Base-by-base conservation (phyloP, 2,797 vertebrate genomes). In the Peromyscus eremicus region DNA sequence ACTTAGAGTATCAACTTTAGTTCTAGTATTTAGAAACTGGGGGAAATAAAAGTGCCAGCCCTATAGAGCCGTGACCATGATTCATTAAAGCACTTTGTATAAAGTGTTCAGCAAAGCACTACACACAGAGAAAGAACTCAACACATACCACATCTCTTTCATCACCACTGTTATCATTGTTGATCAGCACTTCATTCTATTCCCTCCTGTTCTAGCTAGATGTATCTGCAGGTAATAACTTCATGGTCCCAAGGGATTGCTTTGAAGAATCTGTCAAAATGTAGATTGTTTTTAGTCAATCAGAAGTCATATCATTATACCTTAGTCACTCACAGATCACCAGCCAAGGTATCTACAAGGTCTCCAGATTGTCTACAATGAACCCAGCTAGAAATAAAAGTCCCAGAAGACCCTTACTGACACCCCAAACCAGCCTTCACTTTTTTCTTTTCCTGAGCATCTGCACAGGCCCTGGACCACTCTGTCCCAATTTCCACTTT, bases 171-270 rank as follows among this genome's bases (percentile, higher is more conserved):
- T 76, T 89, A 73, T 40, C 29, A 68, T 73, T 92, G 82, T 84
- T 93, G 68, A 96, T 95, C 77, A 92, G 55, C n/a, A 12, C 80
- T 96, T 92, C 70, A 76, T 85, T 97, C 49, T 49, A 91, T 93
- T 93, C 83, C 40, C 37, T 96, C 76, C 76, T 88, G 29, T 40
- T 95, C 92, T 71, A 12, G 3, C 77, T 76, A 34, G 12, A 93
- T 77, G 17, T 57, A 92, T 70, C 73, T 95, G 23, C n/a, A 91
- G 0, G 34, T 68, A 82, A 97, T 73, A 77, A 71, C 71, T 92
- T 88, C 60, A 55, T 62, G 49, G 25, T 89, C 32, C 29, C 80
- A 23, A 46, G 25, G 27, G 11, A 75, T 83, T 92, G 79, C 90
- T 88, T 91, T 62, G 95, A 89, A 76, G 87, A 83, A 29, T 89